Conservation (phyloP, 2,888 invertebrate genomes). For the Bruchidius siliquastri region DNA sequence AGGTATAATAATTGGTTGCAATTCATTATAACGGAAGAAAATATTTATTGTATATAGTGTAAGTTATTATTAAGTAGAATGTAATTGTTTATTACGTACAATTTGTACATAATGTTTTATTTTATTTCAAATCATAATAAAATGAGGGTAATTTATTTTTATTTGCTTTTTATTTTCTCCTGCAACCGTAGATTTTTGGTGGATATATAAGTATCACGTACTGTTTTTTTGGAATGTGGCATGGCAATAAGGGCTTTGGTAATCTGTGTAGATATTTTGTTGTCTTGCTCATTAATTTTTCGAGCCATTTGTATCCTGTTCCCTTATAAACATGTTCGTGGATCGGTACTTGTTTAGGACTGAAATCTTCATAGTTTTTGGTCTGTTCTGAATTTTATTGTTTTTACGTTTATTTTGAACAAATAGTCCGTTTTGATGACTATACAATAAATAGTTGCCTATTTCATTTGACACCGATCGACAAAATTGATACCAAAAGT, state of each 20-base stretch:
- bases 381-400: no score
- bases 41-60: slow-evolving; percentile 32
- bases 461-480: no score
- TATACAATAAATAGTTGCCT: no score
- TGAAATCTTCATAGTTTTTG: no score
- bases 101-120: slow-evolving; percentile 43
- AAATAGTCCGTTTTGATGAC: no score
- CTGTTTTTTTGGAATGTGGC: slow-evolving; percentile 20
- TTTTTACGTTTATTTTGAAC: no score
- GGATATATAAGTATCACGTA: background rate
- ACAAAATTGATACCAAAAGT: no score
- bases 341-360: no score
- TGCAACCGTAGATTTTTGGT: background rate
- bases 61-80: slow-evolving; percentile 31
- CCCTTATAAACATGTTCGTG: background rate
- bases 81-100: slow-evolving; percentile 31
- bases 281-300: background rate
- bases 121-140: slow-evolving; percentile 43
- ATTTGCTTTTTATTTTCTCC: slow-evolving; percentile 35
- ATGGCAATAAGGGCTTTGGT: background rate
- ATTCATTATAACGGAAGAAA: background rate
- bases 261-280: background rate
- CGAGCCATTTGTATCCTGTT: background rate
- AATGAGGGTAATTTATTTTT: slow-evolving; percentile 44
- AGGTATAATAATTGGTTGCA: background rate